A percentile compares a stretch with the other conserved stretches of the same genome.
phyloP scores from a whole-genome alignment of 2,797 vertebrate genomes.

The Silurus aristotelis region DNA sequence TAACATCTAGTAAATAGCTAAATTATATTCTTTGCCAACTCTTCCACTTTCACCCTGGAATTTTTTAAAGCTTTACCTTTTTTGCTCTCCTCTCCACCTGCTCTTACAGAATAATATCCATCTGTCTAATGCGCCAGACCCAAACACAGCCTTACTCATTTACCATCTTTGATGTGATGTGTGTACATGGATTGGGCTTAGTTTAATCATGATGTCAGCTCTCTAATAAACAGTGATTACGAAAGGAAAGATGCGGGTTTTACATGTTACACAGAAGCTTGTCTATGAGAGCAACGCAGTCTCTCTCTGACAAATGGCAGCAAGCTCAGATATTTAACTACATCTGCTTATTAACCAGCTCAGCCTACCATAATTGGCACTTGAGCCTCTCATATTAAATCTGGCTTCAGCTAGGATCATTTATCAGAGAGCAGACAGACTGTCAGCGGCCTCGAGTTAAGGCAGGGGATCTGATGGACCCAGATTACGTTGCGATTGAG shows the following conservation, averaged over 20 bases:
- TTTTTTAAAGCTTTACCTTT: background rate
- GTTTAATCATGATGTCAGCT: slow-evolving; percentile 98
- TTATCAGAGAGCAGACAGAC: slow-evolving; percentile 91
- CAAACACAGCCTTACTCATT: slow-evolving; percentile 98
- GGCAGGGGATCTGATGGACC: slow-evolving; percentile 95
- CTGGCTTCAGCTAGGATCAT: slow-evolving; percentile 94
- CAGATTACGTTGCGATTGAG: slow-evolving; percentile 94
- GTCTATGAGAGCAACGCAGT: slow-evolving; percentile 92
- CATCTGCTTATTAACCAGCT: slow-evolving; percentile 99
- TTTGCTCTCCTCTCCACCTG: background rate
- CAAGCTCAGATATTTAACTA: slow-evolving; percentile 99
- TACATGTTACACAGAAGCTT: slow-evolving; percentile 92
- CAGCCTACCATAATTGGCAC: slow-evolving; percentile 99
- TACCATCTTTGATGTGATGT: slow-evolving; percentile 69
- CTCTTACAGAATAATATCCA: slow-evolving; percentile 13
- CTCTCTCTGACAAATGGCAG: slow-evolving; percentile 94
- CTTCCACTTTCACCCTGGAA: slow-evolving; percentile 5
- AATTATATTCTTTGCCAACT: slow-evolving; percentile 58
- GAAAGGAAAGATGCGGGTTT: slow-evolving; percentile 98
- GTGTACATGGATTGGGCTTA: slow-evolving; percentile 52
- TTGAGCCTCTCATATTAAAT: slow-evolving; percentile 99
- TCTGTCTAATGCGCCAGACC: slow-evolving; percentile 90
- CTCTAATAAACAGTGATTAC: slow-evolving; percentile 99
- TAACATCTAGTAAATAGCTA: slow-evolving; percentile 58
- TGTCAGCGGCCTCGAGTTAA: slow-evolving; percentile 93